A percentile compares a stretch with the other conserved stretches of the same genome.
Evolutionary conservation across 2,888 invertebrate species (phyloP).

Genomic region (Adelphocoris suturalis): DNA sequence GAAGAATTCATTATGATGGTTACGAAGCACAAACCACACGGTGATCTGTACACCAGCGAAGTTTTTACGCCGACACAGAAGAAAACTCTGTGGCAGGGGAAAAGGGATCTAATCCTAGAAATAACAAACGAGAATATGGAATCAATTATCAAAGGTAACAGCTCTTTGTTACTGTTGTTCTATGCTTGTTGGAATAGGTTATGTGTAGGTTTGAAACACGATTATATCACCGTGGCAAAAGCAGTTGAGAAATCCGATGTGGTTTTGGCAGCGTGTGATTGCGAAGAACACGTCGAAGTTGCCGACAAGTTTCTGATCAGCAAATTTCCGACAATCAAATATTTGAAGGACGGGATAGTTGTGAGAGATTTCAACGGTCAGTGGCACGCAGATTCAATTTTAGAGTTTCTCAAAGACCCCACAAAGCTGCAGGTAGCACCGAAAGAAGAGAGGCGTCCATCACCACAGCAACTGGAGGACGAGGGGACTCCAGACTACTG

Average conservation of each 20-base stretch:
- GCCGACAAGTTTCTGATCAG: slow-evolving; percentile 59
- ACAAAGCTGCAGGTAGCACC: slow-evolving; percentile 44
- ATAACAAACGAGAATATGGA: slow-evolving; percentile 54
- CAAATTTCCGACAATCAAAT: slow-evolving; percentile 65
- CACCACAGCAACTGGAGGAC: neutral
- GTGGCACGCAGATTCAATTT: slow-evolving; percentile 45
- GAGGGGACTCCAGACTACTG: slow-evolving; percentile 57
- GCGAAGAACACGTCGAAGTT: slow-evolving; percentile 68
- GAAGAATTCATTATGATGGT: slow-evolving; percentile 41
- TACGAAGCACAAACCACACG: slow-evolving; percentile 30
- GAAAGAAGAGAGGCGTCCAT: neutral
- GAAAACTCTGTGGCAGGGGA: slow-evolving; percentile 53
- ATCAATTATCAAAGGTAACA: slow-evolving; percentile 23
- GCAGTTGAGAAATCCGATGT: slow-evolving; percentile 60
- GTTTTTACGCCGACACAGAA: slow-evolving; percentile 40
- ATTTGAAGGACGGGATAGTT: slow-evolving; percentile 52
- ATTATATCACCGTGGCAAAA: slow-evolving; percentile 61
- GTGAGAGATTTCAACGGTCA: slow-evolving; percentile 61
- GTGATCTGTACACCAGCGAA: slow-evolving; percentile 36
- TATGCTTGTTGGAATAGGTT: slow-evolving; percentile 69
- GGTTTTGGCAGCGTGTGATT: slow-evolving; percentile 59
- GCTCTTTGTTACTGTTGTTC: slow-evolving; percentile 58
- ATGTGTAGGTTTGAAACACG: slow-evolving; percentile 55
- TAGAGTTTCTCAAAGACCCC: slow-evolving; percentile 64
- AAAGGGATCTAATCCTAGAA: slow-evolving; percentile 46